Base-by-base conservation (phyloP, 2,113 vertebrate species). In the Eolophus roseicapilla region DNA sequence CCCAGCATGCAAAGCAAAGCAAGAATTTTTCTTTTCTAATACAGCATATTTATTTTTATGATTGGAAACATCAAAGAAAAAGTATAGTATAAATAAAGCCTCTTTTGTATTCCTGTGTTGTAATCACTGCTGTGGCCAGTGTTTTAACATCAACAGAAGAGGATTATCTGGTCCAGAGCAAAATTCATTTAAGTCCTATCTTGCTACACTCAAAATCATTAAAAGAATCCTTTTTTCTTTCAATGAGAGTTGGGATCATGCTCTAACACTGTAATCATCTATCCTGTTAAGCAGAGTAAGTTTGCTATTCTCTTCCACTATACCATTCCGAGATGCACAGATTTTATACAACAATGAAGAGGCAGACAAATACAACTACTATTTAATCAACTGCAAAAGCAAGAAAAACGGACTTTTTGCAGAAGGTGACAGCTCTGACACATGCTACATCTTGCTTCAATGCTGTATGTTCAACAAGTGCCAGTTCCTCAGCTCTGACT, bases 31-130 rank as follows among this genome's bases (percentile, higher is more conserved):
- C 75, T 94, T 78, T 84, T 82, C 53, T 67, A 96, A 18, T 57
- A 86, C 33, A n/a, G 75, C 0, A 0, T n/a, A 90, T 89, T 88
- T 93, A 63, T 91, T 96, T 95, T 96, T 86, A 60, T 67, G 49
- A 91, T 13, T 93, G 49, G 59, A 96, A 96, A 94, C 82, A 86
- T 88, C 65, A 93, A 93, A 96, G 73, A 75, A 77, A 47, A 91
- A 71, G 55, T 52, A 10, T 39, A 59, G 49, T 18, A 85, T 41
- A 97, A 94, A 93, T 81, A 91, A 90, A 95, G 77, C 24, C 53
- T 84, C 91, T 84, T 92, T 94, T 95, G 84, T 95, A 82, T 80
- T 92, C 71, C 13, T 57, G 87, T 27, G n/a, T 49, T 90, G 87
- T 73, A 90, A 95, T 69, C 84, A 46, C 41, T 91, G 63, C 47